Conservation (phyloP, 2,113 vertebrate species). For the Coregonus clupeaformis region DNA sequence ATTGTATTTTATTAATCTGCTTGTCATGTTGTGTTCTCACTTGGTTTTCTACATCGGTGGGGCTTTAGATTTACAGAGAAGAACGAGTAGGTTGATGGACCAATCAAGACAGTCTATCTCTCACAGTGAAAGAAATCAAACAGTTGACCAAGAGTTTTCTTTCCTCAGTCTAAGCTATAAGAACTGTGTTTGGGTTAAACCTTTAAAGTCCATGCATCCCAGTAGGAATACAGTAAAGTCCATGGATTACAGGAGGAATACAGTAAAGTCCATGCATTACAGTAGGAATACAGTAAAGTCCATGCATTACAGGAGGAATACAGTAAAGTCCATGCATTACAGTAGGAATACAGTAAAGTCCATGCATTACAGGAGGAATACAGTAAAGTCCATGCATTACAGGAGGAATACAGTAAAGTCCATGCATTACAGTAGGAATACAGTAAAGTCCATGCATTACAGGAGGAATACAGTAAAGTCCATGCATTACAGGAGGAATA, state of each 20-base stretch:
- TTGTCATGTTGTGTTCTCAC: constrained; percentile 12
- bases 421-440: no score
- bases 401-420: no score
- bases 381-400: no score
- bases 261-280: neutral
- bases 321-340: neutral
- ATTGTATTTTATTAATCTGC: neutral
- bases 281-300: neutral
- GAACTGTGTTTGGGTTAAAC: neutral
- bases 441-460: no score
- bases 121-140: neutral
- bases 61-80: neutral
- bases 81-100: no score
- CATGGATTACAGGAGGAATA: no score
- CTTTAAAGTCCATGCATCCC: neutral
- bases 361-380: no score
- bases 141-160: neutral
- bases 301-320: no score
- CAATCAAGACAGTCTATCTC: no score
- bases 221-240: neutral
- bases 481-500: no score
- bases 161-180: neutral
- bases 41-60: neutral
- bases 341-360: no score
- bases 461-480: no score